Evolutionary conservation across 1,140 invertebrate species (phyloP).

Genomic region (Stegodyphus dumicola): DNA sequence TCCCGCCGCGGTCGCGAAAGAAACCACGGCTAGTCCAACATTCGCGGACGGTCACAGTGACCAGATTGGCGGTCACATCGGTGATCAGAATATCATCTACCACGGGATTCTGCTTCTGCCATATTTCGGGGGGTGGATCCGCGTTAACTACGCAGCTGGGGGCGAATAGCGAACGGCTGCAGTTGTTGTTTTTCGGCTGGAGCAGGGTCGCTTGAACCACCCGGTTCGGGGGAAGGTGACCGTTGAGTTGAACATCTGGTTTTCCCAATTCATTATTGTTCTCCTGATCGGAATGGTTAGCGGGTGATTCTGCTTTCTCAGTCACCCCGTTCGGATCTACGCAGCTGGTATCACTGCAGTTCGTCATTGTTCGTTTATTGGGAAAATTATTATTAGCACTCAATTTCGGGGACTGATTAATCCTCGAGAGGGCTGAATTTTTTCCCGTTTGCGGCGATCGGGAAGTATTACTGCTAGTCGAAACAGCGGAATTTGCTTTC

Average conservation of each 20-base stretch:
- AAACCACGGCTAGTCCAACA: slow-evolving; percentile 93
- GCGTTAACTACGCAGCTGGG: neutral
- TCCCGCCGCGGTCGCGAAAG: slow-evolving; percentile 71
- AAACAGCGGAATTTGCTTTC: neutral
- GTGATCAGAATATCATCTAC: slow-evolving; percentile 95
- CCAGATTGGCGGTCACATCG: slow-evolving; percentile 91
- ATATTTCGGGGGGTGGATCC: slow-evolving; percentile 75
- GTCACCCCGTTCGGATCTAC: neutral
- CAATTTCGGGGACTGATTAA: neutral
- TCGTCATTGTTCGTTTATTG: neutral
- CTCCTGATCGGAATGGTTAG: slow-evolving; percentile 57
- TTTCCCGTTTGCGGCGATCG: neutral
- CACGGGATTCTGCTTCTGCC: slow-evolving; percentile 81
- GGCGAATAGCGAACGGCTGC: slow-evolving; percentile 13
- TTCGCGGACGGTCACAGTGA: slow-evolving; percentile 94
- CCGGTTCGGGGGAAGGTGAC: slow-evolving; percentile 7
- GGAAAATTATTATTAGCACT: too few relatives aligned
- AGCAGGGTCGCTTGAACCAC: slow-evolving; percentile 1
- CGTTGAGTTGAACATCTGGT: slow-evolving; percentile 14
- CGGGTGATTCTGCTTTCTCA: slow-evolving; percentile 29
- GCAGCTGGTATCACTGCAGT: slow-evolving; percentile 4
- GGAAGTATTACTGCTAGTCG: neutral
- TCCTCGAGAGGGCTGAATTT: neutral
- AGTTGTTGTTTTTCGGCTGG: slow-evolving; percentile 43
- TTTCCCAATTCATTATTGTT: slow-evolving; percentile 35